Conservation (phyloP, 2,113 vertebrate genomes). For the Pterophyllum scalare region DNA sequence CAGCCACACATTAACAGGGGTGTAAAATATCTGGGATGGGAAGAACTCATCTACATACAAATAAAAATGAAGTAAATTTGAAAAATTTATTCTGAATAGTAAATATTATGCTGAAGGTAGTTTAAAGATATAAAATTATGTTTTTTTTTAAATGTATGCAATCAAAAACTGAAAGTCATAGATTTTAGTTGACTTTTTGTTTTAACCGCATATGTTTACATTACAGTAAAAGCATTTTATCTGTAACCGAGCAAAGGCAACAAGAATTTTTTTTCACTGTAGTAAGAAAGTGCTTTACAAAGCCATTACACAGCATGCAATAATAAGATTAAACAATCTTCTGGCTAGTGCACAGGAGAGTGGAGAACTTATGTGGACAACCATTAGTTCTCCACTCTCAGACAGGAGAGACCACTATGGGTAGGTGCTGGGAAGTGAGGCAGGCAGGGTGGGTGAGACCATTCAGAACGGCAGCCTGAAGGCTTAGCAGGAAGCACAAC, state of each 20-base stretch:
- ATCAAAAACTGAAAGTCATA: background rate
- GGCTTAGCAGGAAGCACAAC: no score
- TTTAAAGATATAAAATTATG: background rate
- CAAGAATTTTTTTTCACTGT: no score
- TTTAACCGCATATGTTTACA: background rate
- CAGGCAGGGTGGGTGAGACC: no score
- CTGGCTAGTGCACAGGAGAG: no score
- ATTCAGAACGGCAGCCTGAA: no score
- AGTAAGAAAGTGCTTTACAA: background rate
- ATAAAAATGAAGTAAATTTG: background rate
- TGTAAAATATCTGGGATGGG: background rate
- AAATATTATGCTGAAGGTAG: background rate
- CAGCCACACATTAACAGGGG: background rate
- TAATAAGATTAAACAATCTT: background rate
- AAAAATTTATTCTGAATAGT: background rate
- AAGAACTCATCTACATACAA: background rate
- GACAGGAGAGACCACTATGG: no score
- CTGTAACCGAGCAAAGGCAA: no score
- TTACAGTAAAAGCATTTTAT: background rate
- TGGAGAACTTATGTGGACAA: no score
- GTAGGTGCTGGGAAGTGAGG: no score
- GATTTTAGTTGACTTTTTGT: background rate
- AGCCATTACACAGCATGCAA: background rate
- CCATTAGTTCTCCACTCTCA: no score
- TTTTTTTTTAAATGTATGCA: background rate